Base-by-base conservation (phyloP, 2,797 vertebrate genomes). In the Pangasius macronema region DNA sequence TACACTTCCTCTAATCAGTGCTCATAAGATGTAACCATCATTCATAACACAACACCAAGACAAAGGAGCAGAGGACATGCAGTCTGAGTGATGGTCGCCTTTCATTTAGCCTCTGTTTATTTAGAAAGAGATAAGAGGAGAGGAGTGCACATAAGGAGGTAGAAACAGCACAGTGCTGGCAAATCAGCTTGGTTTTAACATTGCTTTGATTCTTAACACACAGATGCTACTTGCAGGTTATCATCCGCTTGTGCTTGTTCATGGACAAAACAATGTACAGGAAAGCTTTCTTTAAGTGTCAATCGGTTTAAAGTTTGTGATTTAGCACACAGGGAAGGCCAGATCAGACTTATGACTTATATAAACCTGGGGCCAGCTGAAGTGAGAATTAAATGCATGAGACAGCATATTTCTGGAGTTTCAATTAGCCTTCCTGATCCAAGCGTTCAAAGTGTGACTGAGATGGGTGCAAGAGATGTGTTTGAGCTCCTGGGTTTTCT, bases 11-110 rank as follows among this genome's bases (percentile, higher is more conserved):
- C 82, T 76, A 53, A 84, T 81, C 87, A 86, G 76, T 51, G 84
- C 70, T 36, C 85, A 46, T 42, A 42, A 83, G 77, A 70, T 10
- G 27, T 33, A 53, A 57, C 61, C 75, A 33, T 82, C 86, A 77
- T 86, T 89, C 65, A 87, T 42, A 83, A 87, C 30, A 77, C 68
- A 79, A 81, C 86, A 84, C 73, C 22, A 49, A 75, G 39, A 53
- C 67, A 72, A 22, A 11, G 79, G 36, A 82, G 76, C 57, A 68
- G 72, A 68, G 72, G 61, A 80, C 51, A 82, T 27, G 5, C 27
- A 13, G 36, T 77, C 84, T 89, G 63, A 88, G 84, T 55, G 63
- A 73, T 51, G 80, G 82, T 77, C 82, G 16, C n/a, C 70, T 3
- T 88, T 82, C 24, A 89, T 82, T 87, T 86, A 85, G 55, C 18